Base-by-base conservation (phyloP, 2,113 vertebrate species). In the Microtus oregoni region DNA sequence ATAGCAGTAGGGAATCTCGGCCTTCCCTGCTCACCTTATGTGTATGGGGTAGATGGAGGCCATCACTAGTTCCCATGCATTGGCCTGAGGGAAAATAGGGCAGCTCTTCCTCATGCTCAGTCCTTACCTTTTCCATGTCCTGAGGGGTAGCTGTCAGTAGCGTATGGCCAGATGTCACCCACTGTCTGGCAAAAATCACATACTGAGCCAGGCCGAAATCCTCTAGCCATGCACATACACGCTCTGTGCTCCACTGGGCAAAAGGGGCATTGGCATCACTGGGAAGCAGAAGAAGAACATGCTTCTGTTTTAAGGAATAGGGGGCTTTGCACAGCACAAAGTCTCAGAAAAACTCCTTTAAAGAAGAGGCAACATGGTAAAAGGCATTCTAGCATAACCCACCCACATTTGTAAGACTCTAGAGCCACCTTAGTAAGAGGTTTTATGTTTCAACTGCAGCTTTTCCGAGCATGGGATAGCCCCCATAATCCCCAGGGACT, bases 141-240 rank as follows among this genome's bases (percentile, higher is more conserved):
- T 99, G 99, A 79, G 99, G 99, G 4, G 99, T 99, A 0, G 99
- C 99, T 68, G 99, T 99, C 38, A 99, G 96, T 73, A 99, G 98
- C 0, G 99, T 99, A 97, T 99, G 99, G 78, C 99, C 99, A 41
- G 98, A 99, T 10, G 98, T 99, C 86, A 99, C 99, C 99, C 99
- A 99, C 96, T 99, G 99, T 93, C 99, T 98, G 50, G 99, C 99
- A 96, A 99, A 99, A 97, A 99, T 99, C 96, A 99, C 99, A 0
- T 99, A 99, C 96, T 99, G 99, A 85, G 99, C 99, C 0, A 99
- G 98, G 35, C 99, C 99, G 5, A 99, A 99, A 97, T 99, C 99
- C 97, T 99, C 99, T 2, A 99, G 98, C 99, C 99, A 99, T 11
- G 99, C 98, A 92, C 99, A 99, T 47, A 99, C 99, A 73, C 99